These are phyloP conservation scores for Stomorhina lunata DNA, from an alignment of 2,888 invertebrate genomes.

Conservation along the genomic window DNA sequence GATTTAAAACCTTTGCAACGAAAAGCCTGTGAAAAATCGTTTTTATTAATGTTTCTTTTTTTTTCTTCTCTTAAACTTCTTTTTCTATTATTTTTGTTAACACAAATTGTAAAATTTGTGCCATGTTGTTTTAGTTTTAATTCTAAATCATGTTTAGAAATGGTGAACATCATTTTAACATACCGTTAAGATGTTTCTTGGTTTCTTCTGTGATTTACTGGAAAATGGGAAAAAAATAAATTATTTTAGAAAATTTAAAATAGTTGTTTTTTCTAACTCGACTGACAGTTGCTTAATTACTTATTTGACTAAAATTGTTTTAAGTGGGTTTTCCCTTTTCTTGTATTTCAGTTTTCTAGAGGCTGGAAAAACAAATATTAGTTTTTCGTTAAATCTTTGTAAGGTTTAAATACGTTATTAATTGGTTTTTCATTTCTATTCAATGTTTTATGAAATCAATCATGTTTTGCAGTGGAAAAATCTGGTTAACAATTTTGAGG, in stretches of 20 bases:
- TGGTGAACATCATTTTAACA: constrained; percentile 50
- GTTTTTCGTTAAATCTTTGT: neutral
- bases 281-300: constrained; percentile 44
- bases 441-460: neutral
- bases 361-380: constrained; percentile 38
- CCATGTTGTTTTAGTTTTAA: constrained; percentile 37
- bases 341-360: neutral
- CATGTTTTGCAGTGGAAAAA: neutral
- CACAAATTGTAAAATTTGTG: constrained; percentile 9
- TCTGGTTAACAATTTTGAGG: neutral
- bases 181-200: constrained; percentile 10
- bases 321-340: neutral
- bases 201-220: neutral
- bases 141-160: constrained; percentile 46
- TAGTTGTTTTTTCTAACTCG: neutral
- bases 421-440: neutral
- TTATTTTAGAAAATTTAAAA: too few species aligned
- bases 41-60: constrained; percentile 3
- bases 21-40: constrained; percentile 53
- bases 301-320: neutral
- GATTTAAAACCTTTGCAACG: constrained; percentile 23
- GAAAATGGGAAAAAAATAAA: neutral
- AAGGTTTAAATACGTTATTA: neutral
- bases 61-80: neutral
- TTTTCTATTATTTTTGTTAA: neutral